Evolutionary conservation across 2,797 vertebrate genomes (phyloP).

Genomic region (Tragopan temminckii): DNA sequence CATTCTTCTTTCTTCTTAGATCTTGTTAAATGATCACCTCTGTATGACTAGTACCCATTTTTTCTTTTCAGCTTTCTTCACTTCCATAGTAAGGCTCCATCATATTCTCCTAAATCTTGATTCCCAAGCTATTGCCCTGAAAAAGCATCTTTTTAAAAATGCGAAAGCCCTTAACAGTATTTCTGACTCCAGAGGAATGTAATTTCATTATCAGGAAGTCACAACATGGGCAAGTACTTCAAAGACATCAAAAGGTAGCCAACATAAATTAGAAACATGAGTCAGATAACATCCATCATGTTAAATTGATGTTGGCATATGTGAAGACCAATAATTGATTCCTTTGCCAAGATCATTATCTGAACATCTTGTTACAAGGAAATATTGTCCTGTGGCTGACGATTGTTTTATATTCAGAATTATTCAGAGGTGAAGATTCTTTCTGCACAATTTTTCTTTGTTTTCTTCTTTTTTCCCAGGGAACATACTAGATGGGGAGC

Average conservation of each 20-base stretch:
- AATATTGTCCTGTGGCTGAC: not conserved
- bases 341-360: not conserved
- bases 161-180: not conserved
- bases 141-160: not conserved
- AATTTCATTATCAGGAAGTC: not conserved
- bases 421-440: not conserved
- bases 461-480: slow-evolving; percentile 74
- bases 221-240: not conserved
- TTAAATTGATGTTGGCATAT: not conserved
- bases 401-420: not conserved
- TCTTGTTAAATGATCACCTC: not conserved
- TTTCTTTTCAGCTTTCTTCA: not conserved
- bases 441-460: not conserved
- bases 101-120: not conserved
- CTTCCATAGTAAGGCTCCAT: not conserved
- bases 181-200: not conserved
- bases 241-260: not conserved
- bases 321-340: not conserved
- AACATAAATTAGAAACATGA: not conserved
- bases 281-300: not conserved
- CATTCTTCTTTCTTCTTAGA: not conserved
- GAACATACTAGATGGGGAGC: slow-evolving; percentile 92
- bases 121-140: not conserved
- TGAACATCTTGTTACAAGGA: not conserved
- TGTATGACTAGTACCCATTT: not conserved